phyloP scores from a whole-genome alignment of 2,888 invertebrate species.

The Hetaerina titia region DNA sequence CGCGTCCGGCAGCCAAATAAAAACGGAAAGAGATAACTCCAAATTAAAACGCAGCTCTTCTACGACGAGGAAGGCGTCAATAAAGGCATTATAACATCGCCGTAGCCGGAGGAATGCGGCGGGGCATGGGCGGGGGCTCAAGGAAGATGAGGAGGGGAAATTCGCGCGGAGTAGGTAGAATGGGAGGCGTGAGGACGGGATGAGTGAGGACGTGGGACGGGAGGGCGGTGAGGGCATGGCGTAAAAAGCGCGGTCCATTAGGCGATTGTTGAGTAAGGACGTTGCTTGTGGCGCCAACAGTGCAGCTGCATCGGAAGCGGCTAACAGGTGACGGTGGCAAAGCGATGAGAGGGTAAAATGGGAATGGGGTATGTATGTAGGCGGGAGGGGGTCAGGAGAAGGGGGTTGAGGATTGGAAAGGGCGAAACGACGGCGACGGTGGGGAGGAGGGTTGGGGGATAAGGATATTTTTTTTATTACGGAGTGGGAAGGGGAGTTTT shows the following conservation, averaged over 20 bases:
- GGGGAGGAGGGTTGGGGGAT: neutral
- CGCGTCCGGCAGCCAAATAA: neutral
- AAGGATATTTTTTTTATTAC: neutral
- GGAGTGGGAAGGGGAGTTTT: neutral
- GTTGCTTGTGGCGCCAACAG: conserved; percentile 34
- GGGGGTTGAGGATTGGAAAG: neutral
- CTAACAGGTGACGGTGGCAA: conserved; percentile 61
- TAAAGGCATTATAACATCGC: neutral
- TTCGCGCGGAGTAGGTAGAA: neutral
- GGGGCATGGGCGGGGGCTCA: neutral
- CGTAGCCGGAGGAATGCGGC: neutral
- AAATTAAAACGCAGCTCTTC: conserved; percentile 20
- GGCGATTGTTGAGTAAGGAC: conserved; percentile 66
- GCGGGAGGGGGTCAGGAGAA: neutral
- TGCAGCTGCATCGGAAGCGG: conserved; percentile 64
- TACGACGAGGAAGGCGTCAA: conserved; percentile 17
- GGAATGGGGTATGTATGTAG: neutral
- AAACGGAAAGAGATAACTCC: neutral
- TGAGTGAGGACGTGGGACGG: neutral
- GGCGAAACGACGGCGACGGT: neutral
- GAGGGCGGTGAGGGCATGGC: neutral
- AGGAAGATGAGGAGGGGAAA: neutral
- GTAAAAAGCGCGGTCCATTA: conserved; percentile 66
- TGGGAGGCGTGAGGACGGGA: neutral
- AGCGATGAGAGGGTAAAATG: neutral